These are phyloP conservation scores for Imbricaverruca yamaguchii DNA, from an alignment of 2,888 invertebrate genomes.

Conservation along the genomic window DNA sequence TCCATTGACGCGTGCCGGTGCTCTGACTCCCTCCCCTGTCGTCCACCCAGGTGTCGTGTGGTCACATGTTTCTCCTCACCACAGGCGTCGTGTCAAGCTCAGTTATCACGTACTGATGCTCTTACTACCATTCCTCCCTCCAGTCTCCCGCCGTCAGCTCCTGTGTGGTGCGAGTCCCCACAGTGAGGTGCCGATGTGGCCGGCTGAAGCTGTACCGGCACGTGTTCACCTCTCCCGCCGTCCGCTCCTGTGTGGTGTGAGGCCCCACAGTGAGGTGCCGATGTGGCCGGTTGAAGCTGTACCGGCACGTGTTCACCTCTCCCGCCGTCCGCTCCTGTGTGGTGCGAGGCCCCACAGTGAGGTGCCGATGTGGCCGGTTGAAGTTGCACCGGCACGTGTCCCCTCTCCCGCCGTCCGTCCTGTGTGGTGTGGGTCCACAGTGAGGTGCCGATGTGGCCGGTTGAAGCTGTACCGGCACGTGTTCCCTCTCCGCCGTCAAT, in stretches of 20 bases:
- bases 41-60: not conserved
- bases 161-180: too few relatives aligned
- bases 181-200: too few relatives aligned
- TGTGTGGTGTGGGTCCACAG: conserved; percentile 42
- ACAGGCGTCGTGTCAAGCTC: too few relatives aligned
- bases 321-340: too few relatives aligned
- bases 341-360: too few relatives aligned
- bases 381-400: conserved; percentile 65
- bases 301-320: not conserved
- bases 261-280: too few relatives aligned
- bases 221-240: conserved; percentile 51
- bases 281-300: not conserved
- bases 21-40: too few relatives aligned
- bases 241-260: conserved; percentile 39
- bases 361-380: conserved; percentile 50
- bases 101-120: too few relatives aligned
- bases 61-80: not conserved
- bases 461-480: not conserved
- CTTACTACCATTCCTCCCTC: too few relatives aligned
- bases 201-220: conserved; percentile 65
- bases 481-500: not conserved
- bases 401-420: too few relatives aligned
- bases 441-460: not conserved
- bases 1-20: not conserved
- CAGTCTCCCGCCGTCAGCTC: too few relatives aligned